Evolutionary conservation across 2,113 vertebrate genomes (phyloP).

Genomic region (Ancistrus triradiatus): DNA sequence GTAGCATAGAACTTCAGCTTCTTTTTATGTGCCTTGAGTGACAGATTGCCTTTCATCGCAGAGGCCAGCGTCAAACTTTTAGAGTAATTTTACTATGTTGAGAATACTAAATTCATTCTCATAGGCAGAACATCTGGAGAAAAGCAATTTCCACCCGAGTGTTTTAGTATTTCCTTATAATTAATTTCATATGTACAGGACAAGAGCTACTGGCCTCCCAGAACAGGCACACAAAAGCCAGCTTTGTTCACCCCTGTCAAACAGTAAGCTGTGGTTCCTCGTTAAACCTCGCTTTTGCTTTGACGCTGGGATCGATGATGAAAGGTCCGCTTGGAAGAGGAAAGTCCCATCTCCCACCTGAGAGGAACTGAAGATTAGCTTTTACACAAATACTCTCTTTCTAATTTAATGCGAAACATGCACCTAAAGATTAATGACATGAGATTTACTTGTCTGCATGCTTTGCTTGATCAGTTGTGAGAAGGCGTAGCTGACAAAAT

Average conservation of each 20-base stretch:
- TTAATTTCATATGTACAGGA: constrained; percentile 81
- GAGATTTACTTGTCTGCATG: too few relatives aligned
- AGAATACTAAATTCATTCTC: constrained; percentile 71
- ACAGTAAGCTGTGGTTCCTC: constrained; percentile 61
- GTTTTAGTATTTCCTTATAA: constrained; percentile 81
- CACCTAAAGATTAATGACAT: constrained; percentile 21
- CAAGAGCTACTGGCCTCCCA: constrained; percentile 71
- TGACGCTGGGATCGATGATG: constrained; percentile 50
- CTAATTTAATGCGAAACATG: constrained; percentile 29
- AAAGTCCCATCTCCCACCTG: constrained; percentile 51
- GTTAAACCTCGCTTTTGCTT: constrained; percentile 47
- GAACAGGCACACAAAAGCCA: constrained; percentile 70
- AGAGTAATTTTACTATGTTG: constrained; percentile 63
- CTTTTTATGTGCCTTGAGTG: constrained; percentile 68
- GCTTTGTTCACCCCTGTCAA: constrained; percentile 66
- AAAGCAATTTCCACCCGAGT: constrained; percentile 78
- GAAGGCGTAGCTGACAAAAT: too few relatives aligned
- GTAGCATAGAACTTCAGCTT: constrained; percentile 65
- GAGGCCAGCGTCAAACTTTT: constrained; percentile 56
- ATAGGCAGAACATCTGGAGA: constrained; percentile 76
- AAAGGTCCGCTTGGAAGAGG: constrained; percentile 47
- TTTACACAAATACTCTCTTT: constrained; percentile 44
- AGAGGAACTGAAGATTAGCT: constrained; percentile 38
- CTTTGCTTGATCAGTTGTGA: too few relatives aligned
- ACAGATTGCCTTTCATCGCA: constrained; percentile 73